Evolutionary conservation across 1,140 invertebrate species (phyloP).

Genomic region (Diachasma alloeum): DNA sequence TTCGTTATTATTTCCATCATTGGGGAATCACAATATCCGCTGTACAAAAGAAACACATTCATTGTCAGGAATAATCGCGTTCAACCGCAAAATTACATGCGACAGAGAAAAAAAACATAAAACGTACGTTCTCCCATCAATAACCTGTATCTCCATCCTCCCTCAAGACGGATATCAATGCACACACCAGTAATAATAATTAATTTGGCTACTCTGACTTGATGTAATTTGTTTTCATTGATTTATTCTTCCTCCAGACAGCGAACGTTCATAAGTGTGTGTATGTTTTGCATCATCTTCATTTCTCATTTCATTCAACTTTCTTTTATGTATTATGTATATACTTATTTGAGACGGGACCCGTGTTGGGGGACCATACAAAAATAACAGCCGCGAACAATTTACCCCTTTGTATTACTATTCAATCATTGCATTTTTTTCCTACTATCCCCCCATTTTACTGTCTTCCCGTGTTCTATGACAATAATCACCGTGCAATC

Average conservation of each 20-base stretch:
- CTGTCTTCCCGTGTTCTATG: constrained; percentile 19
- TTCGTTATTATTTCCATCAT: constrained; percentile 46
- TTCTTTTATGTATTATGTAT: constrained; percentile 38
- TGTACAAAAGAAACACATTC: constrained; percentile 58
- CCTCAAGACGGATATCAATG: constrained; percentile 27
- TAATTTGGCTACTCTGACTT: constrained; percentile 24
- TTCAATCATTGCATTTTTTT: constrained; percentile 1
- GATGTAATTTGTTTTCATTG: constrained; percentile 27
- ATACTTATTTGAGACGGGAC: constrained; percentile 41
- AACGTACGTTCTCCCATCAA: constrained; percentile 35
- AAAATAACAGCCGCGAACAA: constrained; percentile 61
- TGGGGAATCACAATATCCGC: constrained; percentile 53
- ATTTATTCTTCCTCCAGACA: constrained; percentile 16
- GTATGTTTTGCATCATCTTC: constrained; percentile 4
- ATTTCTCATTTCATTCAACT: constrained; percentile 23
- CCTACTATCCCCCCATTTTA: background rate
- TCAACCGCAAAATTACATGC: constrained; percentile 21
- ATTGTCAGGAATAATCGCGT: constrained; percentile 48
- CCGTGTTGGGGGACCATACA: constrained; percentile 47
- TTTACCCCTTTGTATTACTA: constrained; percentile 29
- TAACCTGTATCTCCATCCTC: constrained; percentile 6
- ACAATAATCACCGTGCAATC: constrained; percentile 31
- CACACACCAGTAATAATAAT: constrained; percentile 14
- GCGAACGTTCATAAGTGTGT: background rate
- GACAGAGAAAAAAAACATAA: constrained; percentile 42